Conservation (phyloP, 2,888 invertebrate species). For the Hypomecis punctinalis region DNA sequence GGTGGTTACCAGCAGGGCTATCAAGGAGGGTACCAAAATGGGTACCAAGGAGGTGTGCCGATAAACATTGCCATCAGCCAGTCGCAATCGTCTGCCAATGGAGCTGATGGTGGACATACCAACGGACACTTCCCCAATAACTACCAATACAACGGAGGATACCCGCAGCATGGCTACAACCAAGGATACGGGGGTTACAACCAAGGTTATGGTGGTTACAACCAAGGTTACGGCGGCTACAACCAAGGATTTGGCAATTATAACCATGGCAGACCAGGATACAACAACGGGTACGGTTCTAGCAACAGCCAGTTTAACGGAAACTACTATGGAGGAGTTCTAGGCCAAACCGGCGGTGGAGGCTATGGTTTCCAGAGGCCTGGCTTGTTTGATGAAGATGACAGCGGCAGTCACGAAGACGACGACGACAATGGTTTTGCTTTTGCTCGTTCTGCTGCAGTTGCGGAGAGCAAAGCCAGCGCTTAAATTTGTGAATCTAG, state of each 20-base stretch:
- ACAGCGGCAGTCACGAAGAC: slow-evolving; percentile 47
- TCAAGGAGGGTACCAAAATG: slow-evolving; percentile 42
- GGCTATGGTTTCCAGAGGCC: slow-evolving; percentile 64
- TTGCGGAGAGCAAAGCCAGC: slow-evolving; percentile 40
- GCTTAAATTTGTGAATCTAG: not conserved
- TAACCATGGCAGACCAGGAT: slow-evolving; percentile 53
- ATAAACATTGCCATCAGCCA: slow-evolving; percentile 80
- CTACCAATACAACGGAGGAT: slow-evolving; percentile 59
- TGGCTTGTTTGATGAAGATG: slow-evolving; percentile 57
- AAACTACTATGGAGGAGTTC: slow-evolving; percentile 62
- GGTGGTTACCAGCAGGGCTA: slow-evolving; percentile 44
- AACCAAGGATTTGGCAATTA: slow-evolving; percentile 44
- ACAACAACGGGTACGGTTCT: slow-evolving; percentile 63
- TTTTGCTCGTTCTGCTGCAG: slow-evolving; percentile 50
- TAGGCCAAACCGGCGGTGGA: slow-evolving; percentile 44
- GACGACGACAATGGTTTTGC: slow-evolving; percentile 46
- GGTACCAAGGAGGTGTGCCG: slow-evolving; percentile 50
- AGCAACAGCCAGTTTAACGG: slow-evolving; percentile 77
- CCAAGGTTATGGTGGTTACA: slow-evolving; percentile 54
- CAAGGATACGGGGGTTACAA: slow-evolving; percentile 52
- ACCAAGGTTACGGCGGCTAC: slow-evolving; percentile 50
- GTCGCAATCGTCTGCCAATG: slow-evolving; percentile 72
- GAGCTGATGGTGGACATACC: slow-evolving; percentile 66
- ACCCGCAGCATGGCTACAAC: slow-evolving; percentile 46
- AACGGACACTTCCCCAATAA: slow-evolving; percentile 65